Percentiles rank a stretch among this genome's conserved stretches.
phyloP scores from a whole-genome alignment of 2,797 vertebrate species.

The Erithacus rubecula region DNA sequence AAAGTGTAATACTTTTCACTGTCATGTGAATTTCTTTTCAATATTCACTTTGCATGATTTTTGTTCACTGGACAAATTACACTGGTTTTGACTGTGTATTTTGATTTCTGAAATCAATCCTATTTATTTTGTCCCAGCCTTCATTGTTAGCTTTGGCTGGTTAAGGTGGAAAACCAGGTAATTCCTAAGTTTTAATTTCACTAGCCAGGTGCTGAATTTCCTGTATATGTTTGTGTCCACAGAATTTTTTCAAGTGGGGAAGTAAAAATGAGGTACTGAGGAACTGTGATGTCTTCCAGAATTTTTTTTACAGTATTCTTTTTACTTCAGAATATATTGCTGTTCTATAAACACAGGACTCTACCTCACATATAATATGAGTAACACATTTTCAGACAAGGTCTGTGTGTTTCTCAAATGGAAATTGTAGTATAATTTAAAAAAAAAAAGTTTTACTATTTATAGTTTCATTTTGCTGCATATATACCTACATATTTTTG shows the following conservation, averaged over 20 bases:
- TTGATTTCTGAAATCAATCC: not conserved
- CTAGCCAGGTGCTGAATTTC: not conserved
- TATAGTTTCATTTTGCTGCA: not conserved
- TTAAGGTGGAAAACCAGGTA: not conserved
- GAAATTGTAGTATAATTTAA: not conserved
- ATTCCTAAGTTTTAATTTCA: not conserved
- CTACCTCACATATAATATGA: not conserved
- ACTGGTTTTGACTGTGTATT: not conserved
- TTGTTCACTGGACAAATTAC: not conserved
- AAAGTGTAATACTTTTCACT: not conserved
- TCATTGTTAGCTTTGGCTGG: not conserved
- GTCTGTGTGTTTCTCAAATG: not conserved
- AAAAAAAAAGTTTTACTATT: not conserved
- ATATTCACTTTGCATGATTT: not conserved
- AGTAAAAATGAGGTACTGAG: not conserved
- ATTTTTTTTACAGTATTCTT: not conserved
- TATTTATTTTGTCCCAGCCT: not conserved
- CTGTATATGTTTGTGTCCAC: not conserved
- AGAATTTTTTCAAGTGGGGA: not conserved
- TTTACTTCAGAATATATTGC: not conserved
- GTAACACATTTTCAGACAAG: not conserved
- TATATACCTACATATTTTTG: not conserved
- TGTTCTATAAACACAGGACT: not conserved
- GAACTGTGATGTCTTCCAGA: not conserved
- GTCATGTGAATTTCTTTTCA: not conserved